Conservation (phyloP, 2,113 vertebrate genomes). For the Pycnonotus jocosus region DNA sequence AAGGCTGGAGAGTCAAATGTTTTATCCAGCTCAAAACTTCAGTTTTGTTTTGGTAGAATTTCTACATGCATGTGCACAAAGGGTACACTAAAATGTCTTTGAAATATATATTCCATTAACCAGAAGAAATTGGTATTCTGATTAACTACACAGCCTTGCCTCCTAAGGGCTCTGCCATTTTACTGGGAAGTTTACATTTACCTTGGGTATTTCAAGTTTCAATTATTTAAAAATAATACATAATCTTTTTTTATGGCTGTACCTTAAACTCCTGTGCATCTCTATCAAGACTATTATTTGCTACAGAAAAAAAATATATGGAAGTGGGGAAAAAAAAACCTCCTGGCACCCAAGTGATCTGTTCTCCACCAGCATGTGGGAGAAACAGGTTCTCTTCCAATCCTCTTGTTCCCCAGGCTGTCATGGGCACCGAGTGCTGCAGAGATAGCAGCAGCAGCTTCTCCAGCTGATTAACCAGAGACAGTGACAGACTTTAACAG, state of each 20-base stretch:
- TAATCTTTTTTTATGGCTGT: neutral
- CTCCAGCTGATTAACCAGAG: constrained; percentile 68
- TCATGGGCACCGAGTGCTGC: constrained; percentile 43
- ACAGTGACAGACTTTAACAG: constrained; percentile 63
- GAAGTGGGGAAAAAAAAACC: neutral
- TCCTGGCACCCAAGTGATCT: neutral
- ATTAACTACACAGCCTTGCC: neutral
- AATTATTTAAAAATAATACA: neutral
- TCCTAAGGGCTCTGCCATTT: neutral
- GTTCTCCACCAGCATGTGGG: constrained; percentile 45
- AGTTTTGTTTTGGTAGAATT: neutral
- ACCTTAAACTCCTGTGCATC: neutral
- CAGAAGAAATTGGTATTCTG: neutral
- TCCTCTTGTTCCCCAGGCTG: constrained; percentile 58
- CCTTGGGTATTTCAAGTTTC: neutral
- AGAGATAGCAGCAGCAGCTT: constrained; percentile 60
- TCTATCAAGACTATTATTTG: neutral
- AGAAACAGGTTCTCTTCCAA: constrained; percentile 59
- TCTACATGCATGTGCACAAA: neutral
- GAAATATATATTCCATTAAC: neutral
- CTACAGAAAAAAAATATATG: neutral
- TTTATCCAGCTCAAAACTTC: neutral
- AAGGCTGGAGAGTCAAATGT: neutral
- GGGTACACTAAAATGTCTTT: neutral
- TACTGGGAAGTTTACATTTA: neutral